Conservation (phyloP, 2,113 vertebrate species). For the Phodopus roborovskii region DNA sequence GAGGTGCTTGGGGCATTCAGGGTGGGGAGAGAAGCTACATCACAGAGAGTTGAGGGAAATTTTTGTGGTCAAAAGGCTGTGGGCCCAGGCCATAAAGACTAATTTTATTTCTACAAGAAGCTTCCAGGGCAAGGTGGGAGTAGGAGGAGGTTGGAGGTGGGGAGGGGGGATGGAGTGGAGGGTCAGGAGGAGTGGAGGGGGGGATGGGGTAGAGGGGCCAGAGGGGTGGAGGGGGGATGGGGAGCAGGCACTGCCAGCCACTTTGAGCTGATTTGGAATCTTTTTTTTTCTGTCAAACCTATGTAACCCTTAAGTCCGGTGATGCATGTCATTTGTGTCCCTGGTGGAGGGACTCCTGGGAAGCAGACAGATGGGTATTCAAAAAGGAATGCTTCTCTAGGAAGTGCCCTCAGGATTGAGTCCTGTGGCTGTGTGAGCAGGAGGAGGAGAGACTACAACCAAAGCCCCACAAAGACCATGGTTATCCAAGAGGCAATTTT, state of each 20-base stretch:
- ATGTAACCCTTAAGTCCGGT: not conserved
- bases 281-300: not conserved
- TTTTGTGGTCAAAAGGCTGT: not conserved
- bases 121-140: not conserved
- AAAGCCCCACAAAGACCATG: not conserved
- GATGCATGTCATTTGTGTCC: not conserved
- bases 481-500: no score
- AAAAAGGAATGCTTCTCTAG: not conserved
- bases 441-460: not conserved
- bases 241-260: not conserved
- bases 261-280: not conserved
- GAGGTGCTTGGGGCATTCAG: not conserved
- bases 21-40: not conserved
- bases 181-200: not conserved
- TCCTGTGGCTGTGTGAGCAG: not conserved
- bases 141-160: not conserved
- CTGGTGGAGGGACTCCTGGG: not conserved
- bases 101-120: slow-evolving; percentile 10
- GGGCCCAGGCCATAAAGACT: not conserved
- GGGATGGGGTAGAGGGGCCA: no score
- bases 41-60: accelerated
- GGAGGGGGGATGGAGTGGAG: no score
- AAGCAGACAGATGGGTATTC: not conserved
- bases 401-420: not conserved
- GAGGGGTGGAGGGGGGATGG: no score